phyloP scores from a whole-genome alignment of 2,113 vertebrate genomes.

The Crypturellus undulatus region DNA sequence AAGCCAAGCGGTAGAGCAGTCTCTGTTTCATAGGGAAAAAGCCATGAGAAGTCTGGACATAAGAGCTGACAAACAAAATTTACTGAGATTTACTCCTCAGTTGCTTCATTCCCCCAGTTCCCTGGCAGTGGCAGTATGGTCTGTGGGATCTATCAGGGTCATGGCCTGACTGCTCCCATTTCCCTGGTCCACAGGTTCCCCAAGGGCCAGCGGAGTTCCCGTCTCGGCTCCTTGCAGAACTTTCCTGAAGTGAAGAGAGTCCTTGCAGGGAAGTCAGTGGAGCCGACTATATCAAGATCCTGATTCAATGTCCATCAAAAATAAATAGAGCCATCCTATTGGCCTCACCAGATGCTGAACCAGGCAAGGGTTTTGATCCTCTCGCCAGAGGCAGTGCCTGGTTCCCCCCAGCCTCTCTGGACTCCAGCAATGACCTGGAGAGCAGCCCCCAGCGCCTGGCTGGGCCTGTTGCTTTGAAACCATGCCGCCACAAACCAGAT shows the following conservation, averaged over 20 bases:
- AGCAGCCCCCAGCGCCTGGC: not conserved
- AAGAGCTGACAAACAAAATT: not conserved
- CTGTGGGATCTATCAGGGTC: not conserved
- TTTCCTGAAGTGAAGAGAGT: not conserved
- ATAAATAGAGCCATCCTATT: too few relatives aligned
- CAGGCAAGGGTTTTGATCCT: too few relatives aligned
- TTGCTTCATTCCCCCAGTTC: accelerated
- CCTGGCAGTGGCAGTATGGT: not conserved
- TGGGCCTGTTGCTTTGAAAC: not conserved
- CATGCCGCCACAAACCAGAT: not conserved
- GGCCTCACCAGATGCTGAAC: too few relatives aligned
- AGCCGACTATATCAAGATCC: not conserved
- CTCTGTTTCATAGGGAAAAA: not conserved
- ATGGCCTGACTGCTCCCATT: not conserved
- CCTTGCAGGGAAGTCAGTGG: not conserved
- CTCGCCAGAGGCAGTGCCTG: too few relatives aligned
- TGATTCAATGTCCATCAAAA: not conserved
- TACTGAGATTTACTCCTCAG: not conserved
- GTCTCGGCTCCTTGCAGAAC: not conserved
- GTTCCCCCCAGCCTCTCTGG: too few relatives aligned
- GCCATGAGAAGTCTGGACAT: not conserved
- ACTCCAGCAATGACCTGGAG: not conserved
- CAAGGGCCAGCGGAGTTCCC: not conserved
- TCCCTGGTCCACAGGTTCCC: not conserved
- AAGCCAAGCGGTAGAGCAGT: not conserved